Evolutionary conservation across 2,888 invertebrate species (phyloP), one percentile per base, ranked within the genome.

Genomic region (Archaeoteleia sp.): DNA sequence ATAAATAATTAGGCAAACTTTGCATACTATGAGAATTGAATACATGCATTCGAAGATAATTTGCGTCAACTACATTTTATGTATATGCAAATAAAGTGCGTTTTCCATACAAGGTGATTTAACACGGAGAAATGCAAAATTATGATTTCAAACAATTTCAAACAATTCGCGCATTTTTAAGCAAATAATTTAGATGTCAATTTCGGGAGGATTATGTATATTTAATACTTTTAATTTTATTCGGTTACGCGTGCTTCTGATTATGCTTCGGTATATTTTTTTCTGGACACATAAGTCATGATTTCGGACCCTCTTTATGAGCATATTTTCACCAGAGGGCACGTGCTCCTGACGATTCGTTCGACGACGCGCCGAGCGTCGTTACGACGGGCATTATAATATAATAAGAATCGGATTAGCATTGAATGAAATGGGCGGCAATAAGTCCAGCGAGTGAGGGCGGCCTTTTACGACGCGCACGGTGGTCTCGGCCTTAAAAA

Each of bases 321-420:
- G 57, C 51, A 62, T 57, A 62, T 53, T 55, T 67, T 27, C 17
- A 40, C 32, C 42, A 49, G 70, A 57, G 73, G 77, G 75, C 74
- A 70, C 71, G 76, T 72, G 73, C 70, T 73, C 29, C 61, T 68
- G 72, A 74, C 73, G 75, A 74, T 74, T 71, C 65, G 48, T 54
- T 49, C 51, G 37, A 63, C 71, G 70, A 71, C 54, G 71, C 55
- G 69, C 51, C 70, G 70, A 63, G 70, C 70, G 70, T 70, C 65
- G 70, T 71, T 65, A 67, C 70, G 74, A 78, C 74, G 78, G 73
- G 79, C 78, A 81, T 84, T 84, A 79, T 82, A 83, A 84, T 82
- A 83, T 84, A 83, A 82, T 84, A 84, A 84, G 84, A 83, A 77
- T 80, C 77, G 81, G 79, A 85, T 84, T 85, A 85, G 84, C 85